Evolutionary conservation across 2,113 vertebrate genomes (phyloP).

Genomic region (Gavia stellata): DNA sequence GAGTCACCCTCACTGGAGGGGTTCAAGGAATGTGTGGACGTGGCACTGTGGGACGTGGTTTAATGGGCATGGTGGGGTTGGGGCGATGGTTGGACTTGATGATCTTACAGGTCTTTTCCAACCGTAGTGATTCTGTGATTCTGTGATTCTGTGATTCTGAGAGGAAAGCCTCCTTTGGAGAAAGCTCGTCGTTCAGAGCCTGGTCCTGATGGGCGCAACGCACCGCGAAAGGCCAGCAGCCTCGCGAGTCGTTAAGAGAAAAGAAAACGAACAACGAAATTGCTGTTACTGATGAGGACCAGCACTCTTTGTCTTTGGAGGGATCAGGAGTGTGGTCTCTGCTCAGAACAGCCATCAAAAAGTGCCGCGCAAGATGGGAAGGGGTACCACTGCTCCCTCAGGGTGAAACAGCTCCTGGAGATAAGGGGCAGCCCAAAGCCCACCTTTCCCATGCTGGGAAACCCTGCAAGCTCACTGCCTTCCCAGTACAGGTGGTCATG

Average conservation of each 20-base stretch:
- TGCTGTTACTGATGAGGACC: not conserved
- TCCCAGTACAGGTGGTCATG: not conserved
- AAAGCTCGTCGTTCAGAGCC: not conserved
- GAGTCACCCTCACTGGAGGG: too few relatives aligned
- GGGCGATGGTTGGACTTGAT: too few relatives aligned
- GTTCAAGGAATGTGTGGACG: too few relatives aligned
- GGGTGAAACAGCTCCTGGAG: not conserved
- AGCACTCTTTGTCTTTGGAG: not conserved
- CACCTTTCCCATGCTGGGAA: not conserved
- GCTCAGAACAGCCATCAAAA: not conserved
- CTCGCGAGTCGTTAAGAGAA: fast-evolving
- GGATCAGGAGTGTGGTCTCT: not conserved
- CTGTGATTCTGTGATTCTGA: too few relatives aligned
- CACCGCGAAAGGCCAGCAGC: not conserved
- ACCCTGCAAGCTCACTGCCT: not conserved
- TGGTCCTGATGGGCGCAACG: not conserved
- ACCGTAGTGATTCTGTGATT: too few relatives aligned
- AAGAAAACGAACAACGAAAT: not conserved
- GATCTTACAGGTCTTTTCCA: too few relatives aligned
- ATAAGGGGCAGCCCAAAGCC: not conserved
- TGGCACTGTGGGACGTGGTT: too few relatives aligned
- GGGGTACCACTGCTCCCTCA: not conserved
- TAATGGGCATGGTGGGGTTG: too few relatives aligned
- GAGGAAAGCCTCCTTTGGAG: not conserved
- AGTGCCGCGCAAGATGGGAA: not conserved